Percentiles rank a stretch among this genome's conserved stretches.
These are phyloP conservation scores for Pavo muticus DNA, from an alignment of 2,113 vertebrate genomes.

Conservation along the genomic window DNA sequence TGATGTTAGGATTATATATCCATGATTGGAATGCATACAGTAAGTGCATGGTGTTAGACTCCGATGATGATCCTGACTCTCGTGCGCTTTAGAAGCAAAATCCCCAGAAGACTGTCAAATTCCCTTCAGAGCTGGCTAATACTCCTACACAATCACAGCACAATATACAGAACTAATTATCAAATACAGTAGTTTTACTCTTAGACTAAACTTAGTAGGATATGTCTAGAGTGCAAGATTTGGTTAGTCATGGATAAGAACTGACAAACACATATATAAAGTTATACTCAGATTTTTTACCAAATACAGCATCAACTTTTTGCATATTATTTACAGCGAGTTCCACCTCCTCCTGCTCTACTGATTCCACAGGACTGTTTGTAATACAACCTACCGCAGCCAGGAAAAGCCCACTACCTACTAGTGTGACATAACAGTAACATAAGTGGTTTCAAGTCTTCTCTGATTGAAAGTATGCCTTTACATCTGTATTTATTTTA, in stretches of 20 bases:
- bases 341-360: neutral
- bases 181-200: neutral
- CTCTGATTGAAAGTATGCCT: neutral
- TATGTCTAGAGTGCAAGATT: neutral
- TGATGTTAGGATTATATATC: neutral
- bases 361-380: neutral
- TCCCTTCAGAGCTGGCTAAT: neutral
- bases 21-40: neutral
- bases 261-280: accelerated
- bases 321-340: neutral
- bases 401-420: neutral
- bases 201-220: neutral
- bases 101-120: neutral
- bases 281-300: neutral
- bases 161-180: neutral
- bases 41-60: neutral
- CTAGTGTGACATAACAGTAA: accelerated
- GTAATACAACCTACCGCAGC: neutral
- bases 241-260: neutral
- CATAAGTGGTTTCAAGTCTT: neutral
- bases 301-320: neutral
- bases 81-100: neutral
- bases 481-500: neutral
- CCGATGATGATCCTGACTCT: neutral
- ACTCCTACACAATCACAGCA: neutral